These are phyloP conservation scores for Discoglossus pictus DNA, from an alignment of 2,797 vertebrate genomes.

Conservation along the genomic window DNA sequence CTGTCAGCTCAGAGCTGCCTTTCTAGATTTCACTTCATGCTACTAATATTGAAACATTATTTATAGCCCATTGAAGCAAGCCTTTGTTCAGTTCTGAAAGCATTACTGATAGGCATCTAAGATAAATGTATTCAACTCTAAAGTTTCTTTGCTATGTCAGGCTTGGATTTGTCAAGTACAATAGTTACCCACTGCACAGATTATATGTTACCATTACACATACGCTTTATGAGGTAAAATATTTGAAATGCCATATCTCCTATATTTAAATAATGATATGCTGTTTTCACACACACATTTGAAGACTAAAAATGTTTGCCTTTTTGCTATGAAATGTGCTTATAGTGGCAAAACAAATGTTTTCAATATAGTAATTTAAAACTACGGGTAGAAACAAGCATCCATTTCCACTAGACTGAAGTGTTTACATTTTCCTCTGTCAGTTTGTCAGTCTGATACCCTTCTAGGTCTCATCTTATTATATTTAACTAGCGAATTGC, in stretches of 20 bases:
- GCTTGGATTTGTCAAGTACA: conserved; percentile 28
- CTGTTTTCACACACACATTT: too few relatives aligned
- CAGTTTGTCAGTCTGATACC: too few relatives aligned
- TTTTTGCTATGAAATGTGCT: background rate
- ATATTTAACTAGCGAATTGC: too few relatives aligned
- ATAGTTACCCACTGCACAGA: background rate
- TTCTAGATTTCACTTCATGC: conserved; percentile 22
- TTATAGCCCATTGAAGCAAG: conserved; percentile 65
- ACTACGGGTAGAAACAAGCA: too few relatives aligned
- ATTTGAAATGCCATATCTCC: conserved; percentile 6
- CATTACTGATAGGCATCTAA: conserved; percentile 58
- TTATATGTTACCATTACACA: conserved; percentile 21
- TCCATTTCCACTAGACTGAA: too few relatives aligned
- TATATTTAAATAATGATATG: too few relatives aligned
- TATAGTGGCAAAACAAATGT: too few relatives aligned
- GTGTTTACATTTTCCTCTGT: too few relatives aligned
- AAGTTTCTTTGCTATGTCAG: conserved; percentile 57
- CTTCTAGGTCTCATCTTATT: too few relatives aligned
- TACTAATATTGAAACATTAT: conserved; percentile 61
- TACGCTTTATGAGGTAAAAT: conserved; percentile 13
- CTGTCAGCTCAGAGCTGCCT: conserved; percentile 20
- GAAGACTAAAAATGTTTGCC: background rate
- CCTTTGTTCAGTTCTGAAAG: conserved; percentile 69
- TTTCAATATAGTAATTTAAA: too few relatives aligned
- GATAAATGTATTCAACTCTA: conserved; percentile 54